Evolutionary conservation across 2,888 invertebrate species (phyloP), one percentile per base, ranked within the genome.

Genomic region (Thelaira solivaga): DNA sequence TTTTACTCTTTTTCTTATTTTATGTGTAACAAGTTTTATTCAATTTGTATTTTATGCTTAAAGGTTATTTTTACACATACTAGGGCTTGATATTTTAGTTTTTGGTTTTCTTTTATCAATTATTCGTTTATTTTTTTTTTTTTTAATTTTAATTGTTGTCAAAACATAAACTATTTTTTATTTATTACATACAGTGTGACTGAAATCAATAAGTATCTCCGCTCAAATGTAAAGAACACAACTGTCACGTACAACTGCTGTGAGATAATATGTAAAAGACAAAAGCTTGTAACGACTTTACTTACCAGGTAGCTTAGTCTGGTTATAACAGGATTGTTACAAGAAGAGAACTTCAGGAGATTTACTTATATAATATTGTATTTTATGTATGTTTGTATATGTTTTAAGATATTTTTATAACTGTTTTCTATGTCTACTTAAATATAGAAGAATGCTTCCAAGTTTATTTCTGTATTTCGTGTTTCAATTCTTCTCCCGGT

Each of bases 131-230:
- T 18, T 8, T 20, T 16, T 8, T 16, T 62, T 57, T 57, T 18
- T 53, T 11, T 64, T 64, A 24, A 22, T 43, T 65, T 34, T 68
- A 49, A 77, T 77, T 77, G 72, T 77, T 72, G 76, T 62, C 67
- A 62, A 72, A 69, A 57, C 49, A 64, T 51, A 62, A 47, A 45
- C 39, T 41, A 64, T 74, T 67, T 49, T 69, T 74, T 74, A 59
- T 59, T 69, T 47, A 74, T 69, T 67, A 22, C 41, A 61, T 51
- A 26, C n/a, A n/a, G n/a, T n/a, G n/a, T 13, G 49, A 67, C 55
- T 72, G 62, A 76, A 76, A 76, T 76, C 76, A 67, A 76, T 76
- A 76, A 67, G 67, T 76, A 68, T 77, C 72, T 64, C 64, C 59
- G 68, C 64, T 59, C n/a, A n/a, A n/a, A n/a, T n/a, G n/a, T n/a